Percentiles rank a stretch among this genome's conserved stretches.
These are phyloP conservation scores for Leptoclinus maculatus DNA, from an alignment of 2,797 vertebrate species.

Conservation along the genomic window DNA sequence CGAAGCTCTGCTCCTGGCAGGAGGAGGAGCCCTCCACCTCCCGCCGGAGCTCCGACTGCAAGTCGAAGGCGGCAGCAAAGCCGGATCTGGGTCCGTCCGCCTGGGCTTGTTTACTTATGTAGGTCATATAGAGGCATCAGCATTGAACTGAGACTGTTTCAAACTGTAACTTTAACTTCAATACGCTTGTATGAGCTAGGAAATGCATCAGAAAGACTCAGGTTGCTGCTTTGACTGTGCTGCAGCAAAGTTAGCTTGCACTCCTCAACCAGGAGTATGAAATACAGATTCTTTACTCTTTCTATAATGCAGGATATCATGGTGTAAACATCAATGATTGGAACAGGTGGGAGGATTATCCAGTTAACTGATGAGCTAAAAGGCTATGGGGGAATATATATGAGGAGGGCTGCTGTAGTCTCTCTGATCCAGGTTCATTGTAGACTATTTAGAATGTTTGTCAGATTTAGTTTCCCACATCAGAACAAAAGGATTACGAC, in stretches of 20 bases:
- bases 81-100: too few relatives aligned
- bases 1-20: background rate
- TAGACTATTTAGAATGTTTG: background rate
- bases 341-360: background rate
- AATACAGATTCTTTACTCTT: too few relatives aligned
- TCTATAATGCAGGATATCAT: background rate
- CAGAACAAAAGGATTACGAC: background rate
- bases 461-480: background rate
- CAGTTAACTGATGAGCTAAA: background rate
- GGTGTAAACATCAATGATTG: background rate
- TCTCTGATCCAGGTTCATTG: background rate
- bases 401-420: background rate
- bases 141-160: too few relatives aligned
- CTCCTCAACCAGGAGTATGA: background rate
- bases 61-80: too few relatives aligned
- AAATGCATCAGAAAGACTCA: conserved; percentile 17
- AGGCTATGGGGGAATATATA: background rate
- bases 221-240: conserved; percentile 21
- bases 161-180: background rate
- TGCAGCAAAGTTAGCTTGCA: background rate
- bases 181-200: background rate
- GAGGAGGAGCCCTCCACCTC: background rate
- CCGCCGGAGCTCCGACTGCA: too few relatives aligned
- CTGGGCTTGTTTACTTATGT: too few relatives aligned
- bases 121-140: too few relatives aligned